Evolutionary conservation across 2,797 vertebrate genomes (phyloP), one percentile per base, ranked within the genome.

Genomic region (Fratercula arctica): DNA sequence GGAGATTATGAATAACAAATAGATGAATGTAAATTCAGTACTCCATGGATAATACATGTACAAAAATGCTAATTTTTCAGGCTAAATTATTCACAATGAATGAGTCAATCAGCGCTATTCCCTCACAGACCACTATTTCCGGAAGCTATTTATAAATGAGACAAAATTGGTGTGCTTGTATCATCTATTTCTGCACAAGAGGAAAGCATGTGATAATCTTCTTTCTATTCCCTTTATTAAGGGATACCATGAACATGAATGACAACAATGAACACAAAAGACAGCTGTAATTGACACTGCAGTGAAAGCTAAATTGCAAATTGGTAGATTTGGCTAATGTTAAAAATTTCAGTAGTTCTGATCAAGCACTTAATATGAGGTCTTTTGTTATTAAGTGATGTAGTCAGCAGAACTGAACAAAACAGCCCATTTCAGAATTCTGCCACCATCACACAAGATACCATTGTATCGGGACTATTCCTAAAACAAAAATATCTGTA

Each of bases 291-390:
- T 60, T 95, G 37, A 74, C 68, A 67, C 13, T 78, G 66, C 16
- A 93, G 37, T 43, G 53, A 69, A 19, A 93, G 41, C 60, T 77
- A 95, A 97, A 97, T 92, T 77, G 67, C 43, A 56, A 88, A 57
- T 85, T 96, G 89, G 53, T 95, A 85, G 78, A 97, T 98, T 97
- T 95, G 93, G 87, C 93, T 95, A 96, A 89, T 64, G 19, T 78
- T 91, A 97, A 88, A 97, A 93, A 94, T 96, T 91, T 95, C 81
- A 69, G 61, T 91, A 88, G 67, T 78, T 96, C 80, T 85, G 80
- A 96, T 95, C 76, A 88, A 59, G 70, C 76, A 87, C 79, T 96
- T 93, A 95, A 96, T 91, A 74, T 64, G 23, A 96, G 63, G 76
- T 69, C 77, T 82, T 78, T 89, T 96, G 10, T 93, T 90, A 64